Evolutionary conservation across 1,140 invertebrate genomes (phyloP), one percentile per base, ranked within the genome.

Genomic region (Saccostrea glomerata): DNA sequence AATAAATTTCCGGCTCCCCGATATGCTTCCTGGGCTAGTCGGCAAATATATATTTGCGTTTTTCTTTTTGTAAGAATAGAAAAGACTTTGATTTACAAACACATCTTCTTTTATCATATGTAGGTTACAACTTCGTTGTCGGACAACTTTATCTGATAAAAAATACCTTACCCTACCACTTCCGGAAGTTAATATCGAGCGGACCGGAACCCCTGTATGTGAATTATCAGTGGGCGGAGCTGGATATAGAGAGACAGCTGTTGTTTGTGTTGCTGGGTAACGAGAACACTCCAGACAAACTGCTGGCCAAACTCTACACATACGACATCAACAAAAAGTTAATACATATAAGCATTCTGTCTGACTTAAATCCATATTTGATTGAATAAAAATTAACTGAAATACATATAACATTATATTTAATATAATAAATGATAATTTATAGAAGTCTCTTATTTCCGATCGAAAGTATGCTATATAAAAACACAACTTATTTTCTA

Each of bases 231-330:
- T 90, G 88, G 88, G 84, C 86, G 9, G 88, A 86, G 25, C 63
- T 83, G 17, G 87, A 89, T 40, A 15, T 40, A 11, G 54, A 23
- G 5, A 87, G 56, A 23, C 25, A 66, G 23, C 23, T 84, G 11
- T 20, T 90, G 0, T 89, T 88, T 60, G 86, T 90, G 13, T 36
- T 90, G 56, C 86, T 90, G 87, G 90, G 85, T n/a, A 89, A 89
- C n/a, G 90, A 90, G 30, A 89, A 89, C 17, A 56, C 77, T 15
- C 82, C 90, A 6, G 88, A 89, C 66, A 6, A 25, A 13, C 40
- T 90, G 25, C n/a, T 20, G 0, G 86, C 90, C 12, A 89, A 88
- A 30, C 82, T 90, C 17, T 89, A 87, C 66, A 82, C 83, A 4
- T 89, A 55, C 25, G 63, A 77, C 54, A 54, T 89, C 12, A 40